Conservation (phyloP, 1,140 invertebrate genomes). For the Drosophila kurseongensis region DNA sequence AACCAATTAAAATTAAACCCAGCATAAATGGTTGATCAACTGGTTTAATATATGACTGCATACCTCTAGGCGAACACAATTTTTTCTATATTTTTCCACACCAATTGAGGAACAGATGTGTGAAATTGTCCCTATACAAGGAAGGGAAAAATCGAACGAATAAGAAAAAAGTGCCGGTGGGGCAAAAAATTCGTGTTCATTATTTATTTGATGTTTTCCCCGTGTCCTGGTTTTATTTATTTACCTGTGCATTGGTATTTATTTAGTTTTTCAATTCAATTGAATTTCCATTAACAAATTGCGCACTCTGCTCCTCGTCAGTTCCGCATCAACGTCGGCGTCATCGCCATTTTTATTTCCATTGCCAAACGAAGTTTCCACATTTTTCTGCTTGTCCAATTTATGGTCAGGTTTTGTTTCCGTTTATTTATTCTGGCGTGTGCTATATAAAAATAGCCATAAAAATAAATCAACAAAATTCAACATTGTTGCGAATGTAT, state of each 20-base stretch:
- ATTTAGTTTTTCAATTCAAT: conserved; percentile 78
- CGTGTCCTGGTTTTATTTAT: conserved; percentile 50
- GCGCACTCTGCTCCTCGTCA: conserved; percentile 41
- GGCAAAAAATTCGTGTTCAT: conserved; percentile 27
- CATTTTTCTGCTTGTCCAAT: conserved; percentile 43
- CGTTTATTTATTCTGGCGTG: conserved; percentile 19
- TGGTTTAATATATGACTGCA: conserved; percentile 13
- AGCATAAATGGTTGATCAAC: conserved; percentile 36
- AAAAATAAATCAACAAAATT: conserved; percentile 22
- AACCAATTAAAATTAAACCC: conserved; percentile 46
- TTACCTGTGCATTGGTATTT: conserved; percentile 57
- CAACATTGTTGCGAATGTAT: neutral
- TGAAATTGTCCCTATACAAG: conserved; percentile 29
- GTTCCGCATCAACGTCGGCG: conserved; percentile 40
- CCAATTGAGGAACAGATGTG: conserved; percentile 40
- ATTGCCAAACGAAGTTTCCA: conserved; percentile 19
- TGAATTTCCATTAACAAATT: conserved; percentile 82
- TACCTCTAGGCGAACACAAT: conserved; percentile 1
- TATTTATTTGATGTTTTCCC: conserved; percentile 54
- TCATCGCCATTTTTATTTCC: conserved; percentile 11
- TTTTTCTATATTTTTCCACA: conserved; percentile 27
- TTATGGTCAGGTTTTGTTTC: conserved; percentile 28
- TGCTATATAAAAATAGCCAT: conserved; percentile 18
- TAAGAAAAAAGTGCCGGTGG: conserved; percentile 7
- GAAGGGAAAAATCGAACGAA: conserved; percentile 6